Evolutionary conservation across 53 echinoderm and acorn worm species (phyloP), one percentile per base, ranked within the genome.

Genomic region (Glandiceps talaboti): DNA sequence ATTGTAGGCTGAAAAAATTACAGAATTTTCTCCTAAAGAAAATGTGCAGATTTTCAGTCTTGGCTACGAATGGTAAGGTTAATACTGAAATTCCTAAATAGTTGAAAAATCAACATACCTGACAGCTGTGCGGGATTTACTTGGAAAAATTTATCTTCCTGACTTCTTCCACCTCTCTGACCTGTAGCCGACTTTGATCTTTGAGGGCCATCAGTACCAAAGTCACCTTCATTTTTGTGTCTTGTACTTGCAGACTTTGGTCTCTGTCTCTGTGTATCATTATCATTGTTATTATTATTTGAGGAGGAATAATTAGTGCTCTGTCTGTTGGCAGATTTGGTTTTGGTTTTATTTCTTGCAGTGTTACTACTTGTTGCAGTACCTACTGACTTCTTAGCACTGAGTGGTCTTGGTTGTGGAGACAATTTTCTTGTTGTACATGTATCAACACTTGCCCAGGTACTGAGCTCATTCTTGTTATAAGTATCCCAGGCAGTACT

Each of bases 401-500:
- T 45, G 64, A 45, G 6, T 45, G 64, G 64, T 45, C 64, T 45
- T 20, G 6, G 64, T 45, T 45, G 6, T 20, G 6, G 64, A 45
- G 64, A 45, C 20, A 20, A 45, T 45, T 45, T 45, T 45, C 20
- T 45, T 6, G 6, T 45, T 45, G 64, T 20, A n/a, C n/a, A n/a
- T n/a, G n/a, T n/a, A 45, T 45, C 64, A 45, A 45, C 64, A 20
- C 64, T 45, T 12, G 64, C 6, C 64, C 64, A 45, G 6, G 64
- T 45, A 45, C 64, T 45, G 64, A 45, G 64, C 20, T 45, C 64
- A 45, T 45, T 45, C 20, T 45, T 20, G 6, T 45, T 45, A 20
- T 45, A 45, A 12, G 64, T 80, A n/a, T 88, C 88, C 91, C 91
- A 91, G 0, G 83, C 83, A 75, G 88, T 86, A 74, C 91, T 91